Evolutionary conservation across 2,888 invertebrate species (phyloP), one percentile per base, ranked within the genome.

Genomic region (Drosophila picticornis): DNA sequence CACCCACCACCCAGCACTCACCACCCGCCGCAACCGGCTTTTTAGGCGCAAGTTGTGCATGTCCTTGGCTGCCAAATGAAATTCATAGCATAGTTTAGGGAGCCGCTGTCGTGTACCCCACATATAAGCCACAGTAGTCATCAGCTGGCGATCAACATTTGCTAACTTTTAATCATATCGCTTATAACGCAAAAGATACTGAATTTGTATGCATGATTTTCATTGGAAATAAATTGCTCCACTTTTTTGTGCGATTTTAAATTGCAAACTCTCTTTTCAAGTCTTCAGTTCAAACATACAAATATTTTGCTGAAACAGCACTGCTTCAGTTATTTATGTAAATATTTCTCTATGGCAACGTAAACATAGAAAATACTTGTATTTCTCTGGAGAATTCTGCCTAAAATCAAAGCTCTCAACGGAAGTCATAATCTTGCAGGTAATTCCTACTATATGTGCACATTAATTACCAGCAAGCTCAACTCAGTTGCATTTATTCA

Each of bases 21-120:
- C 50, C 50, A 27, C 2, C 22, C 46, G 57, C 40, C 68, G 56
- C 64, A 57, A 67, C 50, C 68, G 81, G 63, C 84, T 84, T 88
- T 88, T 84, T 84, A 84, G 84, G 84, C 86, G 77, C 87, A 86
- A 83, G 88, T 88, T 89, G 88, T 85, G 71, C 85, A 88, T 87
- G 90, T 90, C 87, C 87, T 87, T 87, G 87, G 90, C 81, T 83
- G 86, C 85, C 85, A 86, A 86, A 89, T 86, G 84, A 86, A 86
- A 86, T 86, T 89, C 89, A 86, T 89, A 81, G 88, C 89, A 81
- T 89, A 87, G 75, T 80, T 84, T 76, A 65, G 80, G 73, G 71
- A 81, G 75, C 86, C 70, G 80, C 72, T 70, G 64, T 80, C 63
- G 57, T 84, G 55, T 69, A 52, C 69, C 50, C 84, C 71, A 61